Base-by-base conservation (phyloP, 2,888 invertebrate genomes). In the Meiosimyza platycephala region DNA sequence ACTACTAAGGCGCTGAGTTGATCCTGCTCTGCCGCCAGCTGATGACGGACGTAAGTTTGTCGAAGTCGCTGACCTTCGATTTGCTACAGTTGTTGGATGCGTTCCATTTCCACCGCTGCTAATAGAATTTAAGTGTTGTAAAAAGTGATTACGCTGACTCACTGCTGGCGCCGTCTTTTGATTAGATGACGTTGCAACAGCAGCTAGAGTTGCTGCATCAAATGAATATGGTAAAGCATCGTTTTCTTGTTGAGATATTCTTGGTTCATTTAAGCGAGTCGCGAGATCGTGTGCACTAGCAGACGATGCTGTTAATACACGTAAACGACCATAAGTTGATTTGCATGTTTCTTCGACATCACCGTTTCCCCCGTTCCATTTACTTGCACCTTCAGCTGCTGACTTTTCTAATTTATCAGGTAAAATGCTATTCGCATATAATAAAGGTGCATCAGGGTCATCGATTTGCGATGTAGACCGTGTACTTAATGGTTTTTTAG, bases 291-390 rank as follows among this genome's bases (percentile, higher is more conserved):
- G 88, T 6, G 90, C 90, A 80, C 90, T 90, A 1, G 89, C 47
- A n/a, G 90, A 89, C 1, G 91, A 90, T 1, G 91, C 90, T 3
- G 92, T 91, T 55, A 92, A 91, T 7, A 94, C 94, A 7, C 94
- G 90, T 57, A 94, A 87, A 0, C 94, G 89, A 0, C 93, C 94
- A 80, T 94, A 89, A 0, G 93, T 93, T 9, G 93, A 92, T 0
- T 93, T 78, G 86, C 88, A 60, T 76, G 78, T 54, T 78, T 40
- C 40, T 9, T 40, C 40, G 9, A 6, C 75, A 0, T 59, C 64
- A 12, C 9, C 64, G 7, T 67, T 64, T 6, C 59, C 64, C 69
- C 71, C 67, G 51, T 67, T 70, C n/a, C 70, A 57, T 63, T 72
- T 75, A 59, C 28, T 72, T 28, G 63, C 33, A 22, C 51, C 72